These are phyloP conservation scores for Leptopilina myrica DNA, from an alignment of 2,888 invertebrate genomes.

Conservation along the genomic window DNA sequence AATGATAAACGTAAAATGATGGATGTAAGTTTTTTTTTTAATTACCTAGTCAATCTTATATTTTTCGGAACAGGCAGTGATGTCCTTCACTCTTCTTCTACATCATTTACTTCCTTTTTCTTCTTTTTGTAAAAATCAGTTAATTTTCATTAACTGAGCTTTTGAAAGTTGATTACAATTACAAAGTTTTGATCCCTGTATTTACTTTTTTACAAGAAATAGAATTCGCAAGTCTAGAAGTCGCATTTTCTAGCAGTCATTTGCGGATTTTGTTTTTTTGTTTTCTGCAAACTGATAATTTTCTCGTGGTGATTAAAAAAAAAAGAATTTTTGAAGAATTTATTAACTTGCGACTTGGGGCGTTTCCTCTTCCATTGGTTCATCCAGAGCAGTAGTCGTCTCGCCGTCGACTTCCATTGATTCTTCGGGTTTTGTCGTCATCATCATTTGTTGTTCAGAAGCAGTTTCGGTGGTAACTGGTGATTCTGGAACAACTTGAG, in stretches of 20 bases:
- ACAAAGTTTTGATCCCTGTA: slow-evolving; percentile 34
- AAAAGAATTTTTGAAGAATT: background rate
- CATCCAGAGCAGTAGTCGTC: slow-evolving; percentile 65
- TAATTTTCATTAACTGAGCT: slow-evolving; percentile 13
- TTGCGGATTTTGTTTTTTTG: slow-evolving; percentile 15
- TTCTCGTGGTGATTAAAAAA: background rate
- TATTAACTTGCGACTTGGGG: slow-evolving; percentile 66
- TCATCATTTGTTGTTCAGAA: slow-evolving; percentile 46
- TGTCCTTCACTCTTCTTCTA: background rate
- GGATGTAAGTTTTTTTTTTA: slow-evolving; percentile 23
- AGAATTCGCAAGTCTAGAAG: slow-evolving; percentile 9
- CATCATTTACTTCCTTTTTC: background rate
- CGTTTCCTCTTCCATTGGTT: slow-evolving; percentile 73
- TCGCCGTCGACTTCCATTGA: slow-evolving; percentile 73
- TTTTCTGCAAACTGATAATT: slow-evolving; percentile 16
- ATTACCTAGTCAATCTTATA: slow-evolving; percentile 36
- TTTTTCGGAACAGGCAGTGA: slow-evolving; percentile 38
- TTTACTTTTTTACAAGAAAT: slow-evolving; percentile 15
- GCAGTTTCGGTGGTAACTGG: slow-evolving; percentile 40
- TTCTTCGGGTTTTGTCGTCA: slow-evolving; percentile 57
- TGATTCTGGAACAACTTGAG: slow-evolving; percentile 53
- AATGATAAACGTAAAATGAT: slow-evolving; percentile 27
- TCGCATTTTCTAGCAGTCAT: slow-evolving; percentile 32
- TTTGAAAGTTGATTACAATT: slow-evolving; percentile 10
- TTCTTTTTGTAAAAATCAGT: slow-evolving; percentile 20